Conservation (phyloP, 2,113 vertebrate species). For the Pyrgilauda ruficollis region DNA sequence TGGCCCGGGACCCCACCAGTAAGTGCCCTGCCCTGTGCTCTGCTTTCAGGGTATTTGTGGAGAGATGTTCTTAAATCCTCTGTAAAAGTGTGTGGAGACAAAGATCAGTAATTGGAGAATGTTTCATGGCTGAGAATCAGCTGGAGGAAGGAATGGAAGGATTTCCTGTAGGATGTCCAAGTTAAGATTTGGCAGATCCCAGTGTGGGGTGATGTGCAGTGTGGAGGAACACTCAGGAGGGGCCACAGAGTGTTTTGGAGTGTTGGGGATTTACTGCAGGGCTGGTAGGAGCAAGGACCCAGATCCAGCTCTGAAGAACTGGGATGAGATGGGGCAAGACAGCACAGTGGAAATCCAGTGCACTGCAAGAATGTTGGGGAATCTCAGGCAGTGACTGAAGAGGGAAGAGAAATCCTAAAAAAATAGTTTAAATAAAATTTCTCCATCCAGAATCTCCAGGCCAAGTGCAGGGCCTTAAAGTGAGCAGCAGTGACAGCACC, state of each 20-base stretch:
- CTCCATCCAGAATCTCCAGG: constrained; percentile 79
- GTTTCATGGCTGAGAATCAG: background rate
- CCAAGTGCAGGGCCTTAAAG: constrained; percentile 79
- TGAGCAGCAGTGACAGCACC: constrained; percentile 81
- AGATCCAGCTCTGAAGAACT: background rate
- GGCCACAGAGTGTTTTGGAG: background rate
- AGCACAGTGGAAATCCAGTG: background rate
- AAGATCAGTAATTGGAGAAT: background rate
- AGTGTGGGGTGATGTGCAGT: background rate
- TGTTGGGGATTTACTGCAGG: background rate
- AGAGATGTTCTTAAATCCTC: background rate
- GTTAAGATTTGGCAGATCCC: background rate
- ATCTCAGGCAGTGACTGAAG: background rate
- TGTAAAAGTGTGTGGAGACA: background rate
- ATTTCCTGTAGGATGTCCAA: background rate
- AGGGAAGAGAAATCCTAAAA: background rate
- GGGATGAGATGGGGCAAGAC: background rate
- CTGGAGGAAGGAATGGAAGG: background rate
- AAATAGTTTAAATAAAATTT: background rate
- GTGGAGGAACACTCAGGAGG: background rate
- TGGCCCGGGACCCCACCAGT: constrained; percentile 83
- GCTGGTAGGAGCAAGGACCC: background rate
- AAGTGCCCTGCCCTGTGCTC: constrained; percentile 14
- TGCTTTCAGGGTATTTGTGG: background rate
- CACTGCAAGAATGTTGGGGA: background rate